These are phyloP conservation scores for Drosophila funebris DNA, from an alignment of 1,140 invertebrate species.

Conservation along the genomic window DNA sequence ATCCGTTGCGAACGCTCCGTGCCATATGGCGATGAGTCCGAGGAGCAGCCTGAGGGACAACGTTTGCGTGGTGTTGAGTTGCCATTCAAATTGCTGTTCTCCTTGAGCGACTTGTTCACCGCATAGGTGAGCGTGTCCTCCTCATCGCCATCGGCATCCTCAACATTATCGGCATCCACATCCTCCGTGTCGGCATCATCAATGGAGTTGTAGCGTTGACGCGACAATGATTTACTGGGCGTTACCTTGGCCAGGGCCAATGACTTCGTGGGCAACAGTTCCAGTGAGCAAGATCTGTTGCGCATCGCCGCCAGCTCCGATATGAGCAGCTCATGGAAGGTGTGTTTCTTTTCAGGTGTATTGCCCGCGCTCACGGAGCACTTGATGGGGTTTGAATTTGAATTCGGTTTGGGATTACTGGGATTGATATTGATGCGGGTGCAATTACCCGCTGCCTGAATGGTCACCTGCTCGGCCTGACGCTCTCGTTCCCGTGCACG, in stretches of 20 bases:
- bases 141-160: constrained; percentile 76
- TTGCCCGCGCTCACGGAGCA: constrained; percentile 57
- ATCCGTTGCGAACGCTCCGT: constrained; percentile 82
- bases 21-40: constrained; percentile 83
- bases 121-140: constrained; percentile 68
- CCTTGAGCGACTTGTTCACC: constrained; percentile 59
- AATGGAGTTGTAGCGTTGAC: constrained; percentile 71
- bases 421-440: constrained; percentile 65
- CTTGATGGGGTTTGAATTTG: constrained; percentile 30
- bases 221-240: constrained; percentile 49
- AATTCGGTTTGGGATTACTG: not conserved
- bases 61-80: constrained; percentile 65
- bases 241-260: constrained; percentile 11
- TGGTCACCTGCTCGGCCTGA: constrained; percentile 29
- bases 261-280: constrained; percentile 64
- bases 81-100: constrained; percentile 43
- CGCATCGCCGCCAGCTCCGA: constrained; percentile 83
- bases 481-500: constrained; percentile 5
- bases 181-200: constrained; percentile 73
- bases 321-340: constrained; percentile 83
- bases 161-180: constrained; percentile 78
- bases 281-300: constrained; percentile 72
- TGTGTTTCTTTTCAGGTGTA: constrained; percentile 79
- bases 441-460: constrained; percentile 54
- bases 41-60: constrained; percentile 80